Percentiles rank a stretch among this genome's conserved stretches.
Conservation (phyloP, 2,888 invertebrate species). For the Adelphocoris suturalis region DNA sequence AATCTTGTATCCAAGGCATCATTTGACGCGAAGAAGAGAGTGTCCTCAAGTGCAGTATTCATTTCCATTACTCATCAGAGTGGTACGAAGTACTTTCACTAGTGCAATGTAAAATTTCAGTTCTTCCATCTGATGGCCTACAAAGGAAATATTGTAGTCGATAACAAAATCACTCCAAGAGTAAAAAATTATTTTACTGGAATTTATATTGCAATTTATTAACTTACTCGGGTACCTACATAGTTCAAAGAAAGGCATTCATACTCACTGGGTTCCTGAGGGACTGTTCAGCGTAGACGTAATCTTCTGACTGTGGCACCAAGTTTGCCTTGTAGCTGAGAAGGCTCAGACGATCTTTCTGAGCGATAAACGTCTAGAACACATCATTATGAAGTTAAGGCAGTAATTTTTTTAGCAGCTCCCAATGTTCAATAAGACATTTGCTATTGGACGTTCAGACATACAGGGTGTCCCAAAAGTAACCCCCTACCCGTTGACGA, state of each 20-base stretch:
- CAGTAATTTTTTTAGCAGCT: too few species aligned
- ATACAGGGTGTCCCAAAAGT: too few species aligned
- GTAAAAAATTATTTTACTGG: neutral
- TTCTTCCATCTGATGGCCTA: constrained; percentile 82
- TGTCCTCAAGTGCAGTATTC: too few species aligned
- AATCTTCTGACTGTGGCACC: constrained; percentile 85
- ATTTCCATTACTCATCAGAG: too few species aligned
- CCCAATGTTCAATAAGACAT: too few species aligned
- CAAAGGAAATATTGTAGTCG: constrained; percentile 71
- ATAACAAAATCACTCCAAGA: neutral
- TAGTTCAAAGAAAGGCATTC: too few species aligned
- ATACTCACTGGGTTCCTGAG: constrained; percentile 80
- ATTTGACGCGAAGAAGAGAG: too few species aligned
- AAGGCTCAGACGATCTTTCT: constrained; percentile 83
- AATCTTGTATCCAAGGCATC: too few species aligned
- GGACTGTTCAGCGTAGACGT: constrained; percentile 86
- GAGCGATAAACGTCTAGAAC: constrained; percentile 80
- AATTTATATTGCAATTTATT: neutral
- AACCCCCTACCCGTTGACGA: too few species aligned
- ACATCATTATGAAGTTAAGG: neutral
- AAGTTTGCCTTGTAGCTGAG: constrained; percentile 83
- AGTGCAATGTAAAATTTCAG: constrained; percentile 76
- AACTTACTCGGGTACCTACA: too few species aligned
- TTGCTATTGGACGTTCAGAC: too few species aligned
- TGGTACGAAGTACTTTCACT: too few species aligned